These are phyloP conservation scores for Glaucopsyche alexis DNA, from an alignment of 2,888 invertebrate species.

Conservation along the genomic window DNA sequence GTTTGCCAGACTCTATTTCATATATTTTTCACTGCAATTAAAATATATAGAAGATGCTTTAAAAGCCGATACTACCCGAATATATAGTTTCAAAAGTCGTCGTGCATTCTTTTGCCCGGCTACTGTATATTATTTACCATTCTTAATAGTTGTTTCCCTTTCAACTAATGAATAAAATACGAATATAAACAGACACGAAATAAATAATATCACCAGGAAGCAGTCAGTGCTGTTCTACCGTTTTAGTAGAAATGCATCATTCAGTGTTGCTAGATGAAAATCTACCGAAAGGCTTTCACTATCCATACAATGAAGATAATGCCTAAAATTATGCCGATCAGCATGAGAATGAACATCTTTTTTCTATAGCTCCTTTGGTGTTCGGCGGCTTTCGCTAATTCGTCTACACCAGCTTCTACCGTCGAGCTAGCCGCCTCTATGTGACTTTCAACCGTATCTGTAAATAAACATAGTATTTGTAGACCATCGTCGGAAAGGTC, in stretches of 20 bases:
- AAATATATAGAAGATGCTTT: too few relatives aligned
- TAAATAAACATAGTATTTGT: constrained; percentile 41
- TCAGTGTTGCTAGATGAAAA: constrained; percentile 23
- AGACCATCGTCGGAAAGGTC: too few relatives aligned
- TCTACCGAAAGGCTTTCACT: constrained; percentile 79
- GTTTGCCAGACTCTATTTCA: too few relatives aligned
- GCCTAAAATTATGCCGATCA: constrained; percentile 83
- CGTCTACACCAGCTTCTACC: constrained; percentile 88
- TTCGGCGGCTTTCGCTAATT: constrained; percentile 89
- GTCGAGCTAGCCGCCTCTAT: constrained; percentile 87
- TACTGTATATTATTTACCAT: too few relatives aligned
- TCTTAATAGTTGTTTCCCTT: neutral
- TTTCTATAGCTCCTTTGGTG: constrained; percentile 87
- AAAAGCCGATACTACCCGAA: too few relatives aligned
- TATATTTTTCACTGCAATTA: too few relatives aligned
- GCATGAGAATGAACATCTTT: constrained; percentile 85
- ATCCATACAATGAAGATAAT: constrained; percentile 85
- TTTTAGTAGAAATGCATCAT: neutral
- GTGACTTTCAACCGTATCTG: constrained; percentile 91
- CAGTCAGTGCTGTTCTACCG: constrained; percentile 23
- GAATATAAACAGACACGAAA: constrained; percentile 26
- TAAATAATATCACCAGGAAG: constrained; percentile 29
- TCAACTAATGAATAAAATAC: constrained; percentile 10
- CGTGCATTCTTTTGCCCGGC: too few relatives aligned
- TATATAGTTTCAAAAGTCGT: too few relatives aligned